Evolutionary conservation across 2,113 vertebrate species (phyloP).

Genomic region (Chaetodon trifascialis): DNA sequence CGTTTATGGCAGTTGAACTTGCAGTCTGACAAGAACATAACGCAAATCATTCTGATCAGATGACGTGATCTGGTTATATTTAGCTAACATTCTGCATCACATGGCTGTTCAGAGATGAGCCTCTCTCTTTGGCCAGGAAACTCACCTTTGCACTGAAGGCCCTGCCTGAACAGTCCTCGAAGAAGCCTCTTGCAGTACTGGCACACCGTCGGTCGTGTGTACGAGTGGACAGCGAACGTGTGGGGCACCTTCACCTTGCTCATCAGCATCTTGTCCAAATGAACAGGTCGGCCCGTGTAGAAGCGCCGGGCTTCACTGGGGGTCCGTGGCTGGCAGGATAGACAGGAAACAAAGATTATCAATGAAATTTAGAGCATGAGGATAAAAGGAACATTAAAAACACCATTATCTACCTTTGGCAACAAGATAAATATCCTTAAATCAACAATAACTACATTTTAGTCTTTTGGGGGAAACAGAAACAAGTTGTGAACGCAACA

Average conservation of each 20-base stretch:
- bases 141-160: slow-evolving; percentile 93
- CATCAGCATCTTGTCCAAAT: slow-evolving; percentile 91
- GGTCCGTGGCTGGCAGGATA: slow-evolving; percentile 72
- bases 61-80: neutral
- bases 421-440: neutral
- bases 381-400: neutral
- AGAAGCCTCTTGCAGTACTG: slow-evolving; percentile 94
- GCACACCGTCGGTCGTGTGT: slow-evolving; percentile 92
- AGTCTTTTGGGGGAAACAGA: neutral
- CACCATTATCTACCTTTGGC: neutral
- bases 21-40: slow-evolving; percentile 84
- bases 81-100: neutral
- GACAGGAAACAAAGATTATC: neutral
- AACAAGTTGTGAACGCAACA: neutral
- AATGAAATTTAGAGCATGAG: neutral
- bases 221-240: slow-evolving; percentile 92
- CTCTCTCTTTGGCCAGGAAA: neutral
- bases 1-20: slow-evolving; percentile 95
- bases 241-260: slow-evolving; percentile 94
- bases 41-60: neutral
- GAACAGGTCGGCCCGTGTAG: slow-evolving; percentile 90
- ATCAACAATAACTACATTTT: neutral
- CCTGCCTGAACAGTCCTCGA: slow-evolving; percentile 91
- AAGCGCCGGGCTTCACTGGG: slow-evolving; percentile 88
- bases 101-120: neutral